Conservation (phyloP, 2,888 invertebrate genomes). For the Drosophila siamana region DNA sequence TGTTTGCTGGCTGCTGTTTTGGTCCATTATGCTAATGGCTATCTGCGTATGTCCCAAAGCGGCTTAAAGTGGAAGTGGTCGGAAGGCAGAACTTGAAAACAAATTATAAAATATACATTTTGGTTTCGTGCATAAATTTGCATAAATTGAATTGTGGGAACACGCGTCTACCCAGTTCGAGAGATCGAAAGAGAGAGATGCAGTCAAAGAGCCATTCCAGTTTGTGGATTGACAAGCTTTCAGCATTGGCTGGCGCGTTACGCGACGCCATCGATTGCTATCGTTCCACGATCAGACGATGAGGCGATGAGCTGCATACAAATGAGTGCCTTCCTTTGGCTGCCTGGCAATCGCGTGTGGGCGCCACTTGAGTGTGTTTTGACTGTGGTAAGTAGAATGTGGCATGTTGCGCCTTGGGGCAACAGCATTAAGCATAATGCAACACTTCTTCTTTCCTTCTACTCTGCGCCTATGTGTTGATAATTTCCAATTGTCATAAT, state of each 20-base stretch:
- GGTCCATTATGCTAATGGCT: conserved; percentile 67
- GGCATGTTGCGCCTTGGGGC: conserved; percentile 43
- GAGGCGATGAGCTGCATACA: conserved; percentile 68
- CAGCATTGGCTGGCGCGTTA: conserved; percentile 71
- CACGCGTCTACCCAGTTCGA: conserved; percentile 37
- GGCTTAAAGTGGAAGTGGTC: conserved; percentile 45
- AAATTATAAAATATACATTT: conserved; percentile 54
- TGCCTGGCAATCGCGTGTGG: conserved; percentile 57
- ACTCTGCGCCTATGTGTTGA: conserved; percentile 43
- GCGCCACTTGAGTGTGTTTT: conserved; percentile 60
- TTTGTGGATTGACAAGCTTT: conserved; percentile 67
- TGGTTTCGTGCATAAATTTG: conserved; percentile 62
- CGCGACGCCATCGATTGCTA: conserved; percentile 68
- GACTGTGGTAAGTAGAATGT: conserved; percentile 15
- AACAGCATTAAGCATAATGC: conserved; percentile 38
- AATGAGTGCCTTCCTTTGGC: conserved; percentile 54
- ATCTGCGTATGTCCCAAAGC: conserved; percentile 38
- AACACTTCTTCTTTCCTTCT: conserved; percentile 44
- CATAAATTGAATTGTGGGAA: conserved; percentile 70
- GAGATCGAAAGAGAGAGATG: neutral
- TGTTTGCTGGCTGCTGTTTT: conserved; percentile 46
- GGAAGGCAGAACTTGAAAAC: conserved; percentile 58
- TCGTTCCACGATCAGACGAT: conserved; percentile 42
- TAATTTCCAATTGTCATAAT: conserved; percentile 67
- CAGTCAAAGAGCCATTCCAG: conserved; percentile 19